Evolutionary conservation across 1,140 invertebrate species (phyloP).

Genomic region (Coenobita brevimanus): DNA sequence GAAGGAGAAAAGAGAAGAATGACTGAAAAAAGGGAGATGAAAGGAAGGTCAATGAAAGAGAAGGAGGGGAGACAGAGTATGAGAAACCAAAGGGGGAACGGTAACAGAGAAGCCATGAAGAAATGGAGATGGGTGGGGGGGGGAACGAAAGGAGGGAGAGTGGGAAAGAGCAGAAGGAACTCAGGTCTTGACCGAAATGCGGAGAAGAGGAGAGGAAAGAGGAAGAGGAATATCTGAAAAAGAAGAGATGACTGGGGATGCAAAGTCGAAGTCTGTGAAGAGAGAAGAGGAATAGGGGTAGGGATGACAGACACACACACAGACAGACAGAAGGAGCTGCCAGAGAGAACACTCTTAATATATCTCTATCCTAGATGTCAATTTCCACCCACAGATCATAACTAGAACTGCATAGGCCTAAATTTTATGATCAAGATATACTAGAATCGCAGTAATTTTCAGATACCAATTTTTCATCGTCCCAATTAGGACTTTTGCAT

Average conservation of each 20-base stretch:
- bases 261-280: neutral
- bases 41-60: neutral
- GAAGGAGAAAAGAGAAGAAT: too few species aligned
- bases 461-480: too few species aligned
- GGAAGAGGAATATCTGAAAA: constrained; percentile 2
- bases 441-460: too few species aligned
- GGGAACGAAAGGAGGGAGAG: neutral
- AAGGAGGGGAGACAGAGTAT: neutral
- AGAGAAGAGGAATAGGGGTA: neutral
- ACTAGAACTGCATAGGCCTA: too few species aligned
- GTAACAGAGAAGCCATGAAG: neutral
- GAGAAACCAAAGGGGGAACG: neutral
- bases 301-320: too few species aligned
- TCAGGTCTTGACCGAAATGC: neutral
- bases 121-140: neutral
- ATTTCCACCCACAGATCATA: too few species aligned
- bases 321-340: too few species aligned
- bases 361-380: too few species aligned
- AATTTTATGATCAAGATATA: too few species aligned
- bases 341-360: too few species aligned
- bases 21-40: neutral
- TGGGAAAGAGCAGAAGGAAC: neutral
- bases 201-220: constrained; percentile 1
- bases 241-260: neutral
- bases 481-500: too few species aligned